phyloP scores from a whole-genome alignment of 2,113 vertebrate genomes.

The Carettochelys insculpta region DNA sequence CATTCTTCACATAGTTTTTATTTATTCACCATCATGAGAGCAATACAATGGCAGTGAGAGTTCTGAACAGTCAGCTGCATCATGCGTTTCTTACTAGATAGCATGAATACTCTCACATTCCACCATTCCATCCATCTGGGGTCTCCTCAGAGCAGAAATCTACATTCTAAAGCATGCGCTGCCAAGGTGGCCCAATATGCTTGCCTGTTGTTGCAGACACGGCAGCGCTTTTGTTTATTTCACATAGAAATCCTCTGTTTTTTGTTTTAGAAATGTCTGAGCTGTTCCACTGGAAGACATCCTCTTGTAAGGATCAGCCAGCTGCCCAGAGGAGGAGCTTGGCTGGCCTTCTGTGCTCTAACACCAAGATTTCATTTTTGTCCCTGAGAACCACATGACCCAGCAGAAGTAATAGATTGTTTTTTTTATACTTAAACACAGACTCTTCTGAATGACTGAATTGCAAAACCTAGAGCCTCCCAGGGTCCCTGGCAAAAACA shows the following conservation, averaged over 20 bases:
- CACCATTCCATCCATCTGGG: neutral
- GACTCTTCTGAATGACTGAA: rapidly evolving
- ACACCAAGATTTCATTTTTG: neutral
- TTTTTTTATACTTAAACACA: neutral
- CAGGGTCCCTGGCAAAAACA: neutral
- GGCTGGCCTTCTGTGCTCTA: neutral
- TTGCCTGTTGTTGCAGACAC: neutral
- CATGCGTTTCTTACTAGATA: neutral
- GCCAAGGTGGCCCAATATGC: neutral
- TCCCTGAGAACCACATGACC: neutral
- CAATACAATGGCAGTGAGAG: rapidly evolving
- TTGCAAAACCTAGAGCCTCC: neutral
- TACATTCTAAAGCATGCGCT: rapidly evolving
- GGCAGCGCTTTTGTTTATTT: slow-evolving; percentile 38
- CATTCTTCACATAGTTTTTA: neutral
- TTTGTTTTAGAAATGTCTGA: slow-evolving; percentile 38
- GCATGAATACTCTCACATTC: neutral
- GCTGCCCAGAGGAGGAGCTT: slow-evolving; percentile 32
- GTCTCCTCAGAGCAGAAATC: rapidly evolving
- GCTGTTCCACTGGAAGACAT: slow-evolving; percentile 6
- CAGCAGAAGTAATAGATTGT: neutral
- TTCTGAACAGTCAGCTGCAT: rapidly evolving
- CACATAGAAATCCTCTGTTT: slow-evolving; percentile 5
- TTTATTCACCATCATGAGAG: neutral
- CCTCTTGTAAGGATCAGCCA: neutral